Base-by-base conservation (phyloP, 2,113 vertebrate genomes). In the Stomatorhinus ivindoensis region DNA sequence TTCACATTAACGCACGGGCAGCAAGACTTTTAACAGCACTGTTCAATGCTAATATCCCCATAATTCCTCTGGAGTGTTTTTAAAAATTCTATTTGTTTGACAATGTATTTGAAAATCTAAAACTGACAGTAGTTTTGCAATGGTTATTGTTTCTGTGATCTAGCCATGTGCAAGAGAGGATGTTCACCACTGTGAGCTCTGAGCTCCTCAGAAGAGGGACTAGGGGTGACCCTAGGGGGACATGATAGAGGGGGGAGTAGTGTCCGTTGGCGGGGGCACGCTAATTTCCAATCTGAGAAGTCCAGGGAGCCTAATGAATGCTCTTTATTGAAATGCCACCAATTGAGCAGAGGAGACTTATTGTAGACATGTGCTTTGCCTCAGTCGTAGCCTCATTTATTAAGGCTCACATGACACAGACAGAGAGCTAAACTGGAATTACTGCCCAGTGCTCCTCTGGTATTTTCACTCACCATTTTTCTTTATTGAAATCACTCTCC, bases 281-380 rank as follows among this genome's bases (percentile, higher is more conserved):
- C 89, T 89, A 87, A n/a, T 50, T 86, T 86, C 24, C 84, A 48
- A 86, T 50, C 48, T 91, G 88, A 82, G 87, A 48, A 85, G 90
- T 91, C 87, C 61, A 46, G 87, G 89, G 91, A 91, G 73, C 91
- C 92, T 91, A 92, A 93, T 91, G 90, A 65, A 46, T 73, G 24
- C 88, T 90, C 89, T 86, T 90, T 89, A 87, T 86, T 92, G 88
- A 94, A 93, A 90, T 88, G 89, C 91, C 93, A 93, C 92, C 92
- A 92, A 92, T 91, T 92, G 85, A 89, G 90, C 86, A 87, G 50
- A 35, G 85, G 50, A 53, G 89, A 51, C 91, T 86, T 80, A 89
- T 53, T 87, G 48, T 3, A 65, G 87, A 90, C 65, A 87, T 46
- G 87, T 87, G 83, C 84, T 35, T 47, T 17, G 89, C 50, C 86